Base-by-base conservation (phyloP, 2,888 invertebrate species). In the Scaptomyza reducta region DNA sequence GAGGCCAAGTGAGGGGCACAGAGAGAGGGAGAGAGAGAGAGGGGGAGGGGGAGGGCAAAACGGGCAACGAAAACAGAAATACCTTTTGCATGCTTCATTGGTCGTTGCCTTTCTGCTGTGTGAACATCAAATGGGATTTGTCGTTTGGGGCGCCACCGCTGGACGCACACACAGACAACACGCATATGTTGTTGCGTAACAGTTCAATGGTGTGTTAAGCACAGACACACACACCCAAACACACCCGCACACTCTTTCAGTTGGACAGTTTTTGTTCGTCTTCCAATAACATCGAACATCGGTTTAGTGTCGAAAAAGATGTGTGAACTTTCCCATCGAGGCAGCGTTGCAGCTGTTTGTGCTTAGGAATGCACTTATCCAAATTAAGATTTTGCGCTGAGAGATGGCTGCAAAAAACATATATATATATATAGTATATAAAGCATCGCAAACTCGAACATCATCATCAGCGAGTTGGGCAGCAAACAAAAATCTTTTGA, bases 61-160 rank as follows among this genome's bases (percentile, higher is more conserved):
- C 50, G 63, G 71, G 70, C 57, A 70, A 69, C 58, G 81, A 84
- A 79, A 80, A 79, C 74, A 84, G 82, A 77, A 85, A 80, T 82
- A 85, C 82, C 87, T 86, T 86, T 88, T 86, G 78, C 84, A 88
- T 84, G 87, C 88, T 88, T 88, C 88, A 87, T 86, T 87, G 88
- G 74, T 79, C 80, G 66, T 78, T 87, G 79, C 77, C 82, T 84
- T 87, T 87, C 82, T 85, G 85, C 87, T 86, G 87, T 81, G 74
- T 87, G 85, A 87, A 86, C 85, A 80, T 87, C 85, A 86, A 86
- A 86, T 87, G 87, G 85, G 85, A 86, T 87, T 84, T 86, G 79
- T 75, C 77, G 76, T 72, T 57, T 47, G 38, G 63, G 64, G 57
- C 70, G 64, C 69, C 66, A 65, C 64, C 51, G 46, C 74, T 59